Percentiles rank a stretch among this genome's conserved stretches.
Evolutionary conservation across 2,113 vertebrate genomes (phyloP).

Genomic region (Hypomesus transpacificus): DNA sequence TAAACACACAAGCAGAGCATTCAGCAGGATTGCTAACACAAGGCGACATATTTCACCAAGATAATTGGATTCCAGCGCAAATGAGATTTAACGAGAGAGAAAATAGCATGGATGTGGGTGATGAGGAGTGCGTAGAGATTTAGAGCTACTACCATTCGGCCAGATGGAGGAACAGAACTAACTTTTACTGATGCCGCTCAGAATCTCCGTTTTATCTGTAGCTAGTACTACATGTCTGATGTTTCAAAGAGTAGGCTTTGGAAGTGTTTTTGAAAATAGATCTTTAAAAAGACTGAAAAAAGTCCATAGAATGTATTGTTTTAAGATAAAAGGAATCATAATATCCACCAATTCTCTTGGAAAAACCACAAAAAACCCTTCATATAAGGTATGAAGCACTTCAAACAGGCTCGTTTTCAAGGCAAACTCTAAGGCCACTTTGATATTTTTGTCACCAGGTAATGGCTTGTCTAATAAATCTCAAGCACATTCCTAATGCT

Average conservation of each 20-base stretch:
- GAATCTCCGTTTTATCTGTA: neutral
- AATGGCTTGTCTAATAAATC: neutral
- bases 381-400: too few relatives aligned
- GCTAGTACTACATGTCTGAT: neutral
- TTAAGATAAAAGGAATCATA: too few relatives aligned
- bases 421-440: constrained; percentile 1
- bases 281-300: neutral
- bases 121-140: constrained; percentile 4
- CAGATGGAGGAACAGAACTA: neutral
- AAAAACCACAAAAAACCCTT: neutral
- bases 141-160: neutral
- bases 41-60: constrained; percentile 40
- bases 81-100: constrained; percentile 35
- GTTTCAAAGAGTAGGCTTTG: neutral
- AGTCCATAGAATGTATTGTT: neutral
- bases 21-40: constrained; percentile 46
- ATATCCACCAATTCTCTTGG: neutral
- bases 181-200: neutral
- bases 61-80: constrained; percentile 47
- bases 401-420: too few relatives aligned
- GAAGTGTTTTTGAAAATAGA: too few relatives aligned
- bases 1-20: constrained; percentile 46
- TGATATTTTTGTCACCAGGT: neutral
- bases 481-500: neutral
- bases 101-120: constrained; percentile 30